Evolutionary conservation across 2,113 vertebrate genomes (phyloP).

Genomic region (Ammospiza caudacuta): DNA sequence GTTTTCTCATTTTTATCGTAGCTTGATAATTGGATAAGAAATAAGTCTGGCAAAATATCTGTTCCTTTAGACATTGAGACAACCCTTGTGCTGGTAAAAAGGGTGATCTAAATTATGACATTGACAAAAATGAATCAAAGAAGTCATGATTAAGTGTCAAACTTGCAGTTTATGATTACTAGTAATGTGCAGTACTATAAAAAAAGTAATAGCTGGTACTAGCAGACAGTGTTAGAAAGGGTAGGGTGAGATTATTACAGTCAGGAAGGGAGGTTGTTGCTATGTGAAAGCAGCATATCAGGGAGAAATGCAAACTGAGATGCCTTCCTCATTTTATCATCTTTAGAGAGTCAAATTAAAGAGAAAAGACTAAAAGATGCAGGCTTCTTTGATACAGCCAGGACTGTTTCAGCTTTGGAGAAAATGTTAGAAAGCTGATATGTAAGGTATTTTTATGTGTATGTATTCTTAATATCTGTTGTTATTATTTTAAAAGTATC

Average conservation of each 20-base stretch:
- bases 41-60: neutral
- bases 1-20: neutral
- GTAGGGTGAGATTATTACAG: neutral
- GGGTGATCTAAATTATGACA: neutral
- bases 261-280: neutral
- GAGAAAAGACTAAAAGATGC: neutral
- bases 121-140: conserved; percentile 2
- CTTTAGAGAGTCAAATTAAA: neutral
- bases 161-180: neutral
- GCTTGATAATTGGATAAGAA: neutral
- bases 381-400: neutral
- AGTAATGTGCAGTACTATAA: neutral
- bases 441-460: neutral
- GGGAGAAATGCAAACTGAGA: neutral
- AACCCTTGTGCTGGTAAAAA: neutral
- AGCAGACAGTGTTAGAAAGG: neutral
- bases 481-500: neutral
- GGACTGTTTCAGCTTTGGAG: neutral
- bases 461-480: neutral
- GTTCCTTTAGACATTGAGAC: neutral
- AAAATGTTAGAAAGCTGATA: neutral
- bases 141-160: neutral
- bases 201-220: neutral
- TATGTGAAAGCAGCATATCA: neutral
- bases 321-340: neutral